Conservation (phyloP, 2,797 vertebrate species). For the Hybognathus amarus region DNA sequence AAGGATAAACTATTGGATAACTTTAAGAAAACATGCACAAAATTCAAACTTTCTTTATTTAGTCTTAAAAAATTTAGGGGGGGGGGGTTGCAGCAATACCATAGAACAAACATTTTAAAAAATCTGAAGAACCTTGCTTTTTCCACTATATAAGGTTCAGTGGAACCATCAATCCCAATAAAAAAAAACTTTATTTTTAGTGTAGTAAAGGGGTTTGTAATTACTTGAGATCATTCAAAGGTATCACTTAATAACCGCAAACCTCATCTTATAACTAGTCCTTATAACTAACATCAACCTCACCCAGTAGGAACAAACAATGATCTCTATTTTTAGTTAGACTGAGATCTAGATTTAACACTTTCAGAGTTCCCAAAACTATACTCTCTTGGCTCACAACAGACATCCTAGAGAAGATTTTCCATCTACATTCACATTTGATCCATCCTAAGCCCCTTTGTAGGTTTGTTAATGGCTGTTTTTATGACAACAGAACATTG, state of each 20-base stretch:
- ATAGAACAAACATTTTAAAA: neutral
- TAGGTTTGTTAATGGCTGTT: constrained; percentile 62
- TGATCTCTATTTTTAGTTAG: neutral
- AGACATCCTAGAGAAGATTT: constrained; percentile 52
- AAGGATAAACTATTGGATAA: neutral
- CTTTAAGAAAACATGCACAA: neutral
- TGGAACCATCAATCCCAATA: neutral
- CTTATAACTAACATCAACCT: neutral
- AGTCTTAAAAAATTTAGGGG: neutral
- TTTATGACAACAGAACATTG: constrained; percentile 52
- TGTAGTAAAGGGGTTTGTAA: neutral
- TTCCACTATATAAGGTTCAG: neutral
- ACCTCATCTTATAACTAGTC: neutral
- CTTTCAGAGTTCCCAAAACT: neutral
- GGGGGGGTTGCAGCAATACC: neutral
- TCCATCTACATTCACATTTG: constrained; percentile 57
- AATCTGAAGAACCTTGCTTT: neutral
- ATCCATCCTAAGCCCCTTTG: constrained; percentile 63
- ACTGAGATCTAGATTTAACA: constrained; percentile 17
- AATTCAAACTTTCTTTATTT: neutral
- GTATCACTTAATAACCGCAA: neutral
- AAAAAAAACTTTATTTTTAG: neutral
- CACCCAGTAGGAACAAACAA: neutral
- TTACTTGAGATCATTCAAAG: neutral
- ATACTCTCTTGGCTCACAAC: neutral